phyloP scores from a whole-genome alignment of 1,140 invertebrate genomes.

The Acromyrmex heyeri region DNA sequence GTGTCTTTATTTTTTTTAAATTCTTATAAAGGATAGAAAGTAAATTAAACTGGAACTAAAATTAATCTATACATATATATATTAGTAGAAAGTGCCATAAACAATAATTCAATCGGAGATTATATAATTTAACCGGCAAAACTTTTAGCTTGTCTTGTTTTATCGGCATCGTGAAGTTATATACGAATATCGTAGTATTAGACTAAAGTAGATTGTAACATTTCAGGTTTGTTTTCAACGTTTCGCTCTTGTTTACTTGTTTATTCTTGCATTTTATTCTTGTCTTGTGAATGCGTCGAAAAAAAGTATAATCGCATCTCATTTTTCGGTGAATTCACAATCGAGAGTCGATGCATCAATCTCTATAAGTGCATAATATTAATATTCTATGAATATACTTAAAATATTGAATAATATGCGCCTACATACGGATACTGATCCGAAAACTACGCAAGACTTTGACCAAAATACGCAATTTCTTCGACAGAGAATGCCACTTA shows the following conservation, averaged over 20 bases:
- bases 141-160: neutral
- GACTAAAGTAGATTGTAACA: neutral
- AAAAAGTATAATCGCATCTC: neutral
- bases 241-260: neutral
- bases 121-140: neutral
- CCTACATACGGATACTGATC: neutral
- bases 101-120: neutral
- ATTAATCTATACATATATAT: no score
- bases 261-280: slow-evolving; percentile 6
- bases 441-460: neutral
- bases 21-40: no score
- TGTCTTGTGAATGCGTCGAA: neutral
- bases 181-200: neutral
- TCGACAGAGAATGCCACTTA: neutral
- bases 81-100: neutral
- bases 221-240: neutral
- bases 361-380: no score
- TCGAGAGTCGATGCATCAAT: neutral
- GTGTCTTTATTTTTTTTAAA: no score
- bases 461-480: neutral
- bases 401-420: no score
- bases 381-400: no score
- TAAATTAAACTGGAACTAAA: no score
- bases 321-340: neutral
- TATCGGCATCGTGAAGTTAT: neutral